Evolutionary conservation across 2,888 invertebrate genomes (phyloP).

Genomic region (Sinelater perroti): DNA sequence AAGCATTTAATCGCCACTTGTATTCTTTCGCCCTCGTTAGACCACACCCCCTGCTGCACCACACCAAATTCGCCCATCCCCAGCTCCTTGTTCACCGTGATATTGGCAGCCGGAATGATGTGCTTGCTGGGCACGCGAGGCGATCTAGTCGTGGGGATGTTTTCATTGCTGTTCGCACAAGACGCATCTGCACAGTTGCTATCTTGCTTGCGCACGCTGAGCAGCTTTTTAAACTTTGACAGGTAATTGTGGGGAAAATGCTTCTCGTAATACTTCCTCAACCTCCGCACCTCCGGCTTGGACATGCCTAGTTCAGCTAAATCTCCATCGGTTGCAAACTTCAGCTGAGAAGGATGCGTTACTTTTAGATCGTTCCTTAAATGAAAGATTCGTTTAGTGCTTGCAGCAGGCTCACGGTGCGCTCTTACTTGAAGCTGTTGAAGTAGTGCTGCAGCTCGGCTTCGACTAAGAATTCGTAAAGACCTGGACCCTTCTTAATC

Average conservation of each 20-base stretch:
- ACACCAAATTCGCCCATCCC: slow-evolving; percentile 98
- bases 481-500: slow-evolving; percentile 68
- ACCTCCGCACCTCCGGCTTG: slow-evolving; percentile 92
- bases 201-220: slow-evolving; percentile 70
- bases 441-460: slow-evolving; percentile 95
- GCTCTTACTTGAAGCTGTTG: slow-evolving; percentile 72
- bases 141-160: slow-evolving; percentile 58
- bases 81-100: slow-evolving; percentile 92
- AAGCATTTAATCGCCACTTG: slow-evolving; percentile 95
- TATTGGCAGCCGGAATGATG: slow-evolving; percentile 83
- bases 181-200: slow-evolving; percentile 44
- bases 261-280: slow-evolving; percentile 93
- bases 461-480: slow-evolving; percentile 91
- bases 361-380: slow-evolving; percentile 88
- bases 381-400: slow-evolving; percentile 31
- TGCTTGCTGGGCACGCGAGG: slow-evolving; percentile 83
- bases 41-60: slow-evolving; percentile 98
- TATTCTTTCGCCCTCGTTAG: slow-evolving; percentile 90
- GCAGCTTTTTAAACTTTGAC: slow-evolving; percentile 87
- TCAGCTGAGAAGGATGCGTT: slow-evolving; percentile 86
- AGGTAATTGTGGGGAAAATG: slow-evolving; percentile 94
- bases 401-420: too few relatives aligned
- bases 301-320: slow-evolving; percentile 91
- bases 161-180: slow-evolving; percentile 52
- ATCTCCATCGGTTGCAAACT: slow-evolving; percentile 95